phyloP scores from a whole-genome alignment of 37 sponge, comb jelly and placozoan species.

The Chondrosia reniformis region DNA sequence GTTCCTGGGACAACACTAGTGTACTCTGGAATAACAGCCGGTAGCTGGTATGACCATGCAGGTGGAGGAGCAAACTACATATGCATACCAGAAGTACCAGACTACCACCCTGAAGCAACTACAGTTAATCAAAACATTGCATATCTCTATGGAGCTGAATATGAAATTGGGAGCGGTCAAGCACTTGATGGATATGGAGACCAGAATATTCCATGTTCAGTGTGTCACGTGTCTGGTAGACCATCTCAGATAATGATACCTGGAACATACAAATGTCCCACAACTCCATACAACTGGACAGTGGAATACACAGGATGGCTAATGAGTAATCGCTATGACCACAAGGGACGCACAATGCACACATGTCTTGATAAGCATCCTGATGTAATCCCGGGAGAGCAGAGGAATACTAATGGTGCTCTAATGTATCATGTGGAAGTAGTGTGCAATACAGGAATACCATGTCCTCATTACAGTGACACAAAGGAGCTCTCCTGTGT shows the following conservation, averaged over 20 bases:
- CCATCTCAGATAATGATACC: slow-evolving; percentile 22
- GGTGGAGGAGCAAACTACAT: slow-evolving; percentile 56
- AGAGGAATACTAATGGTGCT: slow-evolving; percentile 14
- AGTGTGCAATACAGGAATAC: slow-evolving; percentile 2
- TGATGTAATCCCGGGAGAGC: slow-evolving; percentile 7
- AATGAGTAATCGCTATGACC: slow-evolving; percentile 9
- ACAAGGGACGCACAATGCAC: slow-evolving; percentile 11
- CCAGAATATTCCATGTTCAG: slow-evolving; percentile 25
- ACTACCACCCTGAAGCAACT: slow-evolving; percentile 14
- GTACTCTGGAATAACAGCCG: slow-evolving; percentile 15
- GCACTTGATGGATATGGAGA: background rate
- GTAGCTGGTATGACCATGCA: slow-evolving; percentile 6
- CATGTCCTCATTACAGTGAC: slow-evolving; percentile 25
- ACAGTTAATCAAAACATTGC: background rate
- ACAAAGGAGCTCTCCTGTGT: slow-evolving; percentile 25
- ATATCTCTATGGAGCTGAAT: slow-evolving; percentile 38
- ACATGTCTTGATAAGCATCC: slow-evolving; percentile 9
- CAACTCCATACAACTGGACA: slow-evolving; percentile 25
- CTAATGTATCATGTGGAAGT: slow-evolving; percentile 21
- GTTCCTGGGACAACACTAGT: slow-evolving; percentile 25
- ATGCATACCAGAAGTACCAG: slow-evolving; percentile 31
- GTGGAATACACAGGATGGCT: slow-evolving; percentile 26
- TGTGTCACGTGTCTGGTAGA: slow-evolving; percentile 18
- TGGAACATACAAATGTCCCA: slow-evolving; percentile 24
- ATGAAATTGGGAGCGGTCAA: background rate